phyloP scores from a whole-genome alignment of 2,113 vertebrate genomes.

The Notothenia coriiceps region DNA sequence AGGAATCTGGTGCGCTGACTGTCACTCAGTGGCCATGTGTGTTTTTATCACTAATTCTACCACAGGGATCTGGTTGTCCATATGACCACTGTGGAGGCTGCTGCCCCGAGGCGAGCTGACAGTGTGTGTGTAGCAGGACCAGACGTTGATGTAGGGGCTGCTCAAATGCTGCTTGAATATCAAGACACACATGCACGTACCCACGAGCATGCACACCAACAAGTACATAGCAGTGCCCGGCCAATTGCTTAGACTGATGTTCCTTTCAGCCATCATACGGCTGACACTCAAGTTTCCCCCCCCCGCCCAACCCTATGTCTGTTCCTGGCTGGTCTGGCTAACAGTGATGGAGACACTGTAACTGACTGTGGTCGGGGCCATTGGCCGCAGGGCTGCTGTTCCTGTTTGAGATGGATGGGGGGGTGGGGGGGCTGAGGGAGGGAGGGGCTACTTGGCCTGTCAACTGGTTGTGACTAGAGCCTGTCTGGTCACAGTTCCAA shows the following conservation, averaged over 20 bases:
- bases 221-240: constrained; percentile 56
- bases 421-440: not conserved
- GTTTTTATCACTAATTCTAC: constrained; percentile 82
- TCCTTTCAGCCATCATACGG: constrained; percentile 81
- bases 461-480: constrained; percentile 81
- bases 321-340: constrained; percentile 77
- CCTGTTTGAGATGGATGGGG: constrained; percentile 56
- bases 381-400: constrained; percentile 73
- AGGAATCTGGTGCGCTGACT: constrained; percentile 83
- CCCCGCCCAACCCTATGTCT: constrained; percentile 77
- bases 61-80: constrained; percentile 84
- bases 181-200: constrained; percentile 45
- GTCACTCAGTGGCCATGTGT: constrained; percentile 79
- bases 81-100: constrained; percentile 84
- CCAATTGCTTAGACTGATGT: constrained; percentile 82
- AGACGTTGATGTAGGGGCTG: constrained; percentile 83
- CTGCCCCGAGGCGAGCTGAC: constrained; percentile 85
- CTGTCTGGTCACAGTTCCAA: constrained; percentile 78
- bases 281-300: constrained; percentile 76
- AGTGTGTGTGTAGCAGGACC: constrained; percentile 83
- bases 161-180: constrained; percentile 83
- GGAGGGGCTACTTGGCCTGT: constrained; percentile 69
- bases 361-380: constrained; percentile 70
- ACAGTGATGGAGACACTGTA: constrained; percentile 74
- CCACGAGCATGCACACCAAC: constrained; percentile 38